Conservation (phyloP, 2,113 vertebrate genomes). For the Pituophis catenifer region DNA sequence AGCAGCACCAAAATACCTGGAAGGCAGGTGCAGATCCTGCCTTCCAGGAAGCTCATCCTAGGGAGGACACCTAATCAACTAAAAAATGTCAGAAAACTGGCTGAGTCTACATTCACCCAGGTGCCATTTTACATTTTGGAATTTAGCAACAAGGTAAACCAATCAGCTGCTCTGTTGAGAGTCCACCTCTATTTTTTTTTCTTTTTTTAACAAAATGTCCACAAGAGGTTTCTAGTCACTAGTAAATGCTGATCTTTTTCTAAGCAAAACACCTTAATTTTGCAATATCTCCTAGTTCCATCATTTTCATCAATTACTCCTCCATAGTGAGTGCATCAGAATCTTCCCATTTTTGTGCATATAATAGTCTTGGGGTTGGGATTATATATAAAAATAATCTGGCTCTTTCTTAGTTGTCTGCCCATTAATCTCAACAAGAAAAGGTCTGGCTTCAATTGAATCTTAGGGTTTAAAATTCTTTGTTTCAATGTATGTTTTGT, state of each 20-base stretch:
- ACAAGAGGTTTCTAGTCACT: background rate
- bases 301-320: background rate
- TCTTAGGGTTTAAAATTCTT: background rate
- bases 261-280: background rate
- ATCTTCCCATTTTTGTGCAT: background rate
- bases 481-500: background rate
- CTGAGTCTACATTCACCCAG: background rate
- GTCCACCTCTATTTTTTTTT: background rate
- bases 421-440: background rate
- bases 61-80: background rate
- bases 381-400: background rate
- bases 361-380: background rate
- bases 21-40: background rate
- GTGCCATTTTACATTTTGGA: background rate
- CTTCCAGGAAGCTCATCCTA: background rate
- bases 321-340: background rate
- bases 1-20: background rate
- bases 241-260: background rate
- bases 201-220: background rate
- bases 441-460: background rate
- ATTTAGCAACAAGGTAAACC: background rate
- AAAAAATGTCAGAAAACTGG: background rate
- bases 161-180: background rate
- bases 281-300: background rate
- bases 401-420: background rate